phyloP scores from a whole-genome alignment of 2,797 vertebrate genomes.

The Ctenopoma kingsleyae region DNA sequence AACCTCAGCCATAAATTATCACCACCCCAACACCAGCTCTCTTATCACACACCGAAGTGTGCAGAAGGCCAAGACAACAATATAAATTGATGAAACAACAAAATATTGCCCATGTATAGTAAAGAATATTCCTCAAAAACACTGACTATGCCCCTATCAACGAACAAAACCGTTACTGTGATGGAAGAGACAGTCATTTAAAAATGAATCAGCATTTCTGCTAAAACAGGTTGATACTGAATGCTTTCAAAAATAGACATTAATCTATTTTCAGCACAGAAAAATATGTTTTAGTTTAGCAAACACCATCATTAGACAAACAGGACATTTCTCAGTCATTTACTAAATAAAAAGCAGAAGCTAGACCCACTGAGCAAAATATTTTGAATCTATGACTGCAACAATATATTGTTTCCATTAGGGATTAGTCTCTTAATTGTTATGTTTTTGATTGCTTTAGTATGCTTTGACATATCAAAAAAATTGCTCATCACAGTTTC shows the following conservation, averaged over 20 bases:
- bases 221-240: constrained; percentile 45
- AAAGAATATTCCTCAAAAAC: constrained; percentile 58
- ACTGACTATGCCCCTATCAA: constrained; percentile 51
- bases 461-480: background rate
- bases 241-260: constrained; percentile 42
- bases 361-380: background rate
- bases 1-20: constrained; percentile 60
- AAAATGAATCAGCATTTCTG: constrained; percentile 72
- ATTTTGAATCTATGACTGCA: background rate
- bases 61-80: constrained; percentile 47
- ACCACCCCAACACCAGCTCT: constrained; percentile 50
- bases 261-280: constrained; percentile 43
- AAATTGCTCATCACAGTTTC: background rate
- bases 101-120: constrained; percentile 22
- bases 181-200: constrained; percentile 55
- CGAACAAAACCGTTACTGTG: constrained; percentile 43
- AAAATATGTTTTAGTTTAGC: constrained; percentile 14
- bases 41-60: constrained; percentile 49
- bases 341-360: constrained; percentile 6
- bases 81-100: constrained; percentile 71
- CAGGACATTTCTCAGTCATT: constrained; percentile 9
- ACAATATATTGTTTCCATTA: background rate
- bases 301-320: constrained; percentile 21
- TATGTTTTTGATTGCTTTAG: background rate
- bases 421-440: background rate